These are phyloP conservation scores for Eristalis tenax DNA, from an alignment of 2,888 invertebrate genomes.

Conservation along the genomic window DNA sequence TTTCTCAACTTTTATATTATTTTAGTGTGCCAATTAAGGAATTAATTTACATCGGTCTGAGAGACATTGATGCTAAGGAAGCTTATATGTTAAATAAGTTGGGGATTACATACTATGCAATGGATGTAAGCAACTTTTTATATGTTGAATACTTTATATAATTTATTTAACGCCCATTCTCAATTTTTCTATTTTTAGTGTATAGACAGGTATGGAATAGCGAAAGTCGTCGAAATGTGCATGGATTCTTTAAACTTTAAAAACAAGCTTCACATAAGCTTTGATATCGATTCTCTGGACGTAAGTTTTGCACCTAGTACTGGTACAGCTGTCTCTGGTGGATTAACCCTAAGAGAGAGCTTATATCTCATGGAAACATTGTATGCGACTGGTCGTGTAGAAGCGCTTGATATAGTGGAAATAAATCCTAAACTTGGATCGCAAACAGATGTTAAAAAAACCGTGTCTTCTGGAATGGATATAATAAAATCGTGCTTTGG, in stretches of 20 bases:
- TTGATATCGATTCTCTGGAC: slow-evolving; percentile 95
- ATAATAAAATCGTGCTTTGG: slow-evolving; percentile 86
- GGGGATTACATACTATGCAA: slow-evolving; percentile 90
- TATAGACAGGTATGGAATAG: slow-evolving; percentile 89
- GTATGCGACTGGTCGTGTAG: slow-evolving; percentile 87
- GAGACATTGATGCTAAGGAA: slow-evolving; percentile 92
- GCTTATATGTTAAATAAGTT: slow-evolving; percentile 90
- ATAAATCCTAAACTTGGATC: slow-evolving; percentile 93
- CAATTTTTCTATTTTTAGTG: slow-evolving; percentile 77
- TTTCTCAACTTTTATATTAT: slow-evolving; percentile 48
- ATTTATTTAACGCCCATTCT: slow-evolving; percentile 35
- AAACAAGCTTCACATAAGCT: slow-evolving; percentile 93
- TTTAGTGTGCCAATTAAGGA: slow-evolving; percentile 85
- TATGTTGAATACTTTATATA: neutral
- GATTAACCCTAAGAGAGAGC: slow-evolving; percentile 91
- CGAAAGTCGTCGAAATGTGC: slow-evolving; percentile 87
- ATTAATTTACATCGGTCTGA: slow-evolving; percentile 80
- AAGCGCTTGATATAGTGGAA: slow-evolving; percentile 94
- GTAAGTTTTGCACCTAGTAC: slow-evolving; percentile 93
- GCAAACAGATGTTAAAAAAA: slow-evolving; percentile 85
- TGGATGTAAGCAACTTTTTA: slow-evolving; percentile 85
- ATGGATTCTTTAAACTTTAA: slow-evolving; percentile 88
- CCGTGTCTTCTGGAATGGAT: slow-evolving; percentile 88
- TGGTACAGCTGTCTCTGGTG: slow-evolving; percentile 90
- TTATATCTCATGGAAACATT: slow-evolving; percentile 90